A percentile compares a stretch with the other conserved stretches of the same genome.
These are phyloP conservation scores for Brachyhypopomus gauderio DNA, from an alignment of 2,113 vertebrate species.

Conservation along the genomic window DNA sequence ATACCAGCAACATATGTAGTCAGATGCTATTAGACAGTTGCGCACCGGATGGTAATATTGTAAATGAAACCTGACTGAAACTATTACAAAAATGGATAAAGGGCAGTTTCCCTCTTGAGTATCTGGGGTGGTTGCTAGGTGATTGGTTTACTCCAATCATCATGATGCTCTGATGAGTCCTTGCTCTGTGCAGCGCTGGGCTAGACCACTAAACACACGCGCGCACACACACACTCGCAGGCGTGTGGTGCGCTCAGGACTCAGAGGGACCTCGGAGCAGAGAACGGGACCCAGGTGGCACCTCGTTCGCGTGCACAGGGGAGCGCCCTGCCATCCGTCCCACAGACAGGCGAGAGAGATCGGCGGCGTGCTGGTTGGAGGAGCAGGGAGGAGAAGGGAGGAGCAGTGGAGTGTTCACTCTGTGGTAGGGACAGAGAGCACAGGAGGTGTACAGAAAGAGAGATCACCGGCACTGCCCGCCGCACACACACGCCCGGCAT, in stretches of 20 bases:
- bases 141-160: slow-evolving; percentile 47
- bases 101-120: slow-evolving; percentile 26
- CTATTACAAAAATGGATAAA: too few relatives aligned
- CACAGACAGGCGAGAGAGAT: too few relatives aligned
- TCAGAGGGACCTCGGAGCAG: slow-evolving; percentile 25
- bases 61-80: too few relatives aligned
- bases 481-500: not conserved
- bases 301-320: slow-evolving; percentile 10
- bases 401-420: slow-evolving; percentile 7
- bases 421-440: not conserved
- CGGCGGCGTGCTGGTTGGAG: too few relatives aligned
- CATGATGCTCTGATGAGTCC: slow-evolving; percentile 42
- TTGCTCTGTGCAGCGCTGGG: not conserved
- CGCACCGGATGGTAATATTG: too few relatives aligned
- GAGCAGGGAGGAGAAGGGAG: not conserved
- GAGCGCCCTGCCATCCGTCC: slow-evolving; percentile 10
- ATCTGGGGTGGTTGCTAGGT: slow-evolving; percentile 41
- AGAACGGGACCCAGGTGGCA: slow-evolving; percentile 6
- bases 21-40: too few relatives aligned
- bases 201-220: not conserved
- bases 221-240: slow-evolving; percentile 27
- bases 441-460: not conserved
- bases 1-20: too few relatives aligned
- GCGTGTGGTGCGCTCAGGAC: slow-evolving; percentile 20
- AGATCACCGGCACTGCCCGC: slow-evolving; percentile 13